Percentiles rank a stretch among this genome's conserved stretches.
These are phyloP conservation scores for Tetraodon nigroviridis DNA, from an alignment of 2,113 vertebrate genomes.

Conservation along the genomic window DNA sequence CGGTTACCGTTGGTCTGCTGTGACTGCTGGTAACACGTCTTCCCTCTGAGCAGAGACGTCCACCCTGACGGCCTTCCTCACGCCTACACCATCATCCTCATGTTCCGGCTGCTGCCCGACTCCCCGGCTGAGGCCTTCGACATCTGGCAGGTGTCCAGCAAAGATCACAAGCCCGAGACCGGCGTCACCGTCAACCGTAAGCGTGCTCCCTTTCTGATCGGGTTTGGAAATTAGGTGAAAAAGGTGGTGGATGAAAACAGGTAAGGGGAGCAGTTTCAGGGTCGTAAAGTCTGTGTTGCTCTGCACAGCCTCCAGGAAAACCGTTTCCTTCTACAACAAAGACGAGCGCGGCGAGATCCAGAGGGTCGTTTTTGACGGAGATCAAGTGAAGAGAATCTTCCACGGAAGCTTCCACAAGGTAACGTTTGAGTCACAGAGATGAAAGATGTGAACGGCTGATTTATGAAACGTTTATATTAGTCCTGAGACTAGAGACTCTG, in stretches of 20 bases:
- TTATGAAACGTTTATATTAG: background rate
- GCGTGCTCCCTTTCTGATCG: slow-evolving; percentile 1
- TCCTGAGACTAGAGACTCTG: background rate
- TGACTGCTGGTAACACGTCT: background rate
- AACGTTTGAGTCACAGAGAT: slow-evolving; percentile 37
- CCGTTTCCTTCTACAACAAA: slow-evolving; percentile 93
- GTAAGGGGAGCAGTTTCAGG: background rate
- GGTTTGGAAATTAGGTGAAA: slow-evolving; percentile 4
- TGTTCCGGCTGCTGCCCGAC: slow-evolving; percentile 90
- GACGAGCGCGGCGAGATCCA: slow-evolving; percentile 86
- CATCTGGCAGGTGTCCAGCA: slow-evolving; percentile 93
- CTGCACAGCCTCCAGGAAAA: slow-evolving; percentile 81
- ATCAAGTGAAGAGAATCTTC: slow-evolving; percentile 86
- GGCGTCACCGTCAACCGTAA: slow-evolving; percentile 91
- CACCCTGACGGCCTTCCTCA: slow-evolving; percentile 89
- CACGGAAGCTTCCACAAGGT: slow-evolving; percentile 99
- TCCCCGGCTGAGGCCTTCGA: slow-evolving; percentile 86
- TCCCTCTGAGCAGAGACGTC: slow-evolving; percentile 78
- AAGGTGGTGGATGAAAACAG: slow-evolving; percentile 7
- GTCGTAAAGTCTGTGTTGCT: slow-evolving; percentile 22
- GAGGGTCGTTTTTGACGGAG: slow-evolving; percentile 82
- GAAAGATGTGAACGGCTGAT: background rate
- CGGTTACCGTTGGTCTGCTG: background rate
- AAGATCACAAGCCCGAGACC: slow-evolving; percentile 88
- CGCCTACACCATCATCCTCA: slow-evolving; percentile 88